Percentiles rank a stretch among this genome's conserved stretches.
phyloP scores from a whole-genome alignment of 2,797 vertebrate genomes.

The Mus caroli region DNA sequence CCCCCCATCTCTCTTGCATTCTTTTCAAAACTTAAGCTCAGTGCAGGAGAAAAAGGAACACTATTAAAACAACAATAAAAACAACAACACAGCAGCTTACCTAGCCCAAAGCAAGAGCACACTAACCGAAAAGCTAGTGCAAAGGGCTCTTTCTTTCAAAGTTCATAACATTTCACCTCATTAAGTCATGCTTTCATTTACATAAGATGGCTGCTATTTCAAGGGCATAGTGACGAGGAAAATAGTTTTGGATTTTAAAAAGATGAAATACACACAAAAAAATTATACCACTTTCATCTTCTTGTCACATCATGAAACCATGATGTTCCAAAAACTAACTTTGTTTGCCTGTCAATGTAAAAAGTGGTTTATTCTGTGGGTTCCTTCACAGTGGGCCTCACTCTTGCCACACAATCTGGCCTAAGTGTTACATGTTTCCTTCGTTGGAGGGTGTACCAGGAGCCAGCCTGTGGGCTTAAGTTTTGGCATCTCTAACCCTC shows the following conservation, averaged over 20 bases:
- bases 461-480: not conserved
- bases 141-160: not conserved
- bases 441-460: not conserved
- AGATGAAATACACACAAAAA: not conserved
- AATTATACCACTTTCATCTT: not conserved
- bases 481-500: not conserved
- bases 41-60: not conserved
- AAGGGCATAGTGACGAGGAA: slow-evolving; percentile 15
- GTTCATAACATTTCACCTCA: slow-evolving; percentile 24
- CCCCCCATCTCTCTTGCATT: not conserved
- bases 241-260: slow-evolving; percentile 34
- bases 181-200: slow-evolving; percentile 47
- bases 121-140: not conserved
- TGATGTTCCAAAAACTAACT: not conserved
- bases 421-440: not conserved
- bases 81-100: not conserved
- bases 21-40: slow-evolving; percentile 36
- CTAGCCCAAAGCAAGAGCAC: not conserved
- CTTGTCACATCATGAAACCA: slow-evolving; percentile 9
- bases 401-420: not conserved
- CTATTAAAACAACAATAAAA: not conserved
- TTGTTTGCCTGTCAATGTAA: not conserved
- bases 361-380: not conserved
- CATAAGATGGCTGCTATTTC: slow-evolving; percentile 6
- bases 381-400: not conserved